phyloP scores from a whole-genome alignment of 2,113 vertebrate genomes.

The Hepsetus odoe region DNA sequence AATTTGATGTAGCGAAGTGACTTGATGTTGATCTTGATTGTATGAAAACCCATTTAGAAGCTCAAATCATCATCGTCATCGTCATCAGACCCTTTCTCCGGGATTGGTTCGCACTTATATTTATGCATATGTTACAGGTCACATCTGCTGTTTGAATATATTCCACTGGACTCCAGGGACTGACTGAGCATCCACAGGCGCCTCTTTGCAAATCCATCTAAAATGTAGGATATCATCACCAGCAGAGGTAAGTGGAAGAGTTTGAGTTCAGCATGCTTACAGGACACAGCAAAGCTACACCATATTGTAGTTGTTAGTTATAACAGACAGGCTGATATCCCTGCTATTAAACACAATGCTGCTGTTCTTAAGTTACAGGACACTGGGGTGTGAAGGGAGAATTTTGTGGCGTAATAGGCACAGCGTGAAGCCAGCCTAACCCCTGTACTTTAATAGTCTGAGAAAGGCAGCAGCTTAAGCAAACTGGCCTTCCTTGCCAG shows the following conservation, averaged over 20 bases:
- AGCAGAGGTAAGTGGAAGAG: constrained; percentile 1
- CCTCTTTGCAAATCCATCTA: not conserved
- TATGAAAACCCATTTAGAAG: not conserved
- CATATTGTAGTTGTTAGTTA: constrained; percentile 8
- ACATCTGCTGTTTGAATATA: not conserved
- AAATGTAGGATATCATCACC: not conserved
- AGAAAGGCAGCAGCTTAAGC: constrained; percentile 72
- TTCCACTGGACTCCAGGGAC: not conserved
- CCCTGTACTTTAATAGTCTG: constrained; percentile 53
- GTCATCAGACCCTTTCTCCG: no score
- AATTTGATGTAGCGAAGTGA: not conserved
- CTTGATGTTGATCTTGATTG: not conserved
- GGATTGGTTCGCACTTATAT: no score
- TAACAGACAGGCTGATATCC: constrained; percentile 15
- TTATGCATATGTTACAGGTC: not conserved
- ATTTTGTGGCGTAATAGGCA: constrained; percentile 6
- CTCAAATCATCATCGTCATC: no score
- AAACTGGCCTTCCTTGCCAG: constrained; percentile 62
- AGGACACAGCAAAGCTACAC: not conserved
- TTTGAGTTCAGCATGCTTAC: not conserved
- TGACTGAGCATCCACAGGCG: not conserved
- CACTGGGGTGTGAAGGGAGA: constrained; percentile 22
- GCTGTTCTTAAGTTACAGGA: constrained; percentile 31
- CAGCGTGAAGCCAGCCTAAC: constrained; percentile 23
- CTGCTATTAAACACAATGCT: not conserved